Base-by-base conservation (phyloP, 2,797 vertebrate species). In the Molossus alvarezi region DNA sequence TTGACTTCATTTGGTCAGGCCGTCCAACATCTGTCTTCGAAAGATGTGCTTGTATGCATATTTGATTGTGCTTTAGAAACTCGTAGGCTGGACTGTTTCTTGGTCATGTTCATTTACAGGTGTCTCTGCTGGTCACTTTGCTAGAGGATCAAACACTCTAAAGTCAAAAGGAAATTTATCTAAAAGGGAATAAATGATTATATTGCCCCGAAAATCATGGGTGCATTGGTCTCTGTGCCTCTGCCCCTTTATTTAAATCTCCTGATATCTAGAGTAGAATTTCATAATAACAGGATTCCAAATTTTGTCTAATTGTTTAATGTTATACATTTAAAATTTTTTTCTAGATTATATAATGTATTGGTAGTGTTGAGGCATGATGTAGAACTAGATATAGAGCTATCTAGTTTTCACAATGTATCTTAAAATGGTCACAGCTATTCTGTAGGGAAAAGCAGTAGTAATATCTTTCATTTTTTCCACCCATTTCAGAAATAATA, bases 401-500 rank as follows among this genome's bases (percentile, higher is more conserved):
- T 75, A 20, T 80, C n/a, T 53, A 57, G 6, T 88, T 41, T 77
- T 67, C 71, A 92, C 53, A 62, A 20, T 79, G 2, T 57, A 80
- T 75, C 90, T 93, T 86, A 79, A 85, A 91, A 90, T 71, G 76
- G 51, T 85, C 86, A 60, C 29, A 4, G 15, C 51, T 88, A 6
- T 81, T 86, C 29, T 79, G 0, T 90, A 90, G 69, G 64, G 81
- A 55, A 96, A 85, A 95, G 72, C 37, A 95, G 2, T 84, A 81
- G 81, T 95, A 88, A 92, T 57, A 92, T 90, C 77, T 92, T 96
- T 81, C 45, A 82, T 94, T 84, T 93, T 96, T 90, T 87, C n/a
- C n/a, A 94, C 92, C 69, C 62, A 82, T 89, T 97, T 97, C 91
- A 97, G 95, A 97, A 96, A 82, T 85, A 80, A 60, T 93, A 77